phyloP scores from a whole-genome alignment of 1,140 invertebrate species.

The Euschistus heros region DNA sequence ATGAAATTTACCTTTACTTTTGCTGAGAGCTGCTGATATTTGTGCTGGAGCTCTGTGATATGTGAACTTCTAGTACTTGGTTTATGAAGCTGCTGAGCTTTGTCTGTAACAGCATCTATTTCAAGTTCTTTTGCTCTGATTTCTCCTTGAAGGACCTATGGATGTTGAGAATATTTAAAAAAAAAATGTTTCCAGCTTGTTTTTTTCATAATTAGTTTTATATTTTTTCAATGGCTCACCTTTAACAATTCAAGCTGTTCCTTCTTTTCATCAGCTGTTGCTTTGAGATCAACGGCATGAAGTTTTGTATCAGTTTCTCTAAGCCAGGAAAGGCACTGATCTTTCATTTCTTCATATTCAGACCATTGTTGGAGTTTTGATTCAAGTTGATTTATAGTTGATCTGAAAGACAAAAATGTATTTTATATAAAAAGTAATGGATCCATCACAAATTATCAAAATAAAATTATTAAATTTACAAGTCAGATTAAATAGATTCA shows the following conservation, averaged over 20 bases:
- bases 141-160: conserved; percentile 61
- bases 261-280: conserved; percentile 71
- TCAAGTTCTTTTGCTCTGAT: conserved; percentile 82
- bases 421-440: too few species aligned
- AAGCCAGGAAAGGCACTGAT: conserved; percentile 77
- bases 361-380: conserved; percentile 79
- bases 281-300: conserved; percentile 79
- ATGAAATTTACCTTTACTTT: conserved; percentile 63
- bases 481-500: too few species aligned
- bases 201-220: background rate
- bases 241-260: conserved; percentile 66
- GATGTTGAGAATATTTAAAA: too few species aligned
- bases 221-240: conserved; percentile 30
- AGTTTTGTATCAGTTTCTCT: conserved; percentile 77
- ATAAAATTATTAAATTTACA: too few species aligned
- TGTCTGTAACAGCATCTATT: conserved; percentile 84
- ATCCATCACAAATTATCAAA: too few species aligned
- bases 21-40: conserved; percentile 79
- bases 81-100: conserved; percentile 71
- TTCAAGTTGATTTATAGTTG: conserved; percentile 65
- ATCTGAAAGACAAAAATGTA: conserved; percentile 32
- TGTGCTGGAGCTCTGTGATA: conserved; percentile 75
- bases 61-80: conserved; percentile 55
- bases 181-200: background rate
- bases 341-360: conserved; percentile 80